phyloP scores from a whole-genome alignment of 2,888 invertebrate species.

The Lasiommata megera region DNA sequence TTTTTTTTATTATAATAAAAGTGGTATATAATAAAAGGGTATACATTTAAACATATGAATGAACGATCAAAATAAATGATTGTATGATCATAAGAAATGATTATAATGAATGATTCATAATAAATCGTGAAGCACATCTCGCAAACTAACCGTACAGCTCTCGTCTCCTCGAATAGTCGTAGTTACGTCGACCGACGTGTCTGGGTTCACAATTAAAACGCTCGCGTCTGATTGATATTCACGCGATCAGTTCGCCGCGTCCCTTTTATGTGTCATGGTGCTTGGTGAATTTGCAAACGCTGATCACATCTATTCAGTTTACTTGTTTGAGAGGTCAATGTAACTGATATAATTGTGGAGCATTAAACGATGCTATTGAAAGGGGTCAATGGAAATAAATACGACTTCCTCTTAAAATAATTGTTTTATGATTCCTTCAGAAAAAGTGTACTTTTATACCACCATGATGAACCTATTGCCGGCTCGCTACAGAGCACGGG shows the following conservation, averaged over 20 bases:
- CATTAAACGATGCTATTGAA: neutral
- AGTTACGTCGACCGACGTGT: conserved; percentile 65
- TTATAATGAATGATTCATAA: neutral
- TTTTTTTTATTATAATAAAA: no score
- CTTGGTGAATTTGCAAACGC: conserved; percentile 21
- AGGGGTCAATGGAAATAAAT: no score
- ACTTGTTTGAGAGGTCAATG: conserved; percentile 16
- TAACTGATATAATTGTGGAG: conserved; percentile 6
- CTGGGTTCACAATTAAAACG: conserved; percentile 41
- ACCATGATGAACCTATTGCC: no score
- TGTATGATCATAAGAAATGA: no score
- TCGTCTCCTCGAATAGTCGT: conserved; percentile 65
- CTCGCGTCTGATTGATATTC: conserved; percentile 32
- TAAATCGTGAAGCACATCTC: conserved; percentile 34
- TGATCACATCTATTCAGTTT: conserved; percentile 17
- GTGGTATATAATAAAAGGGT: no score
- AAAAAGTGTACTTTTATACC: no score
- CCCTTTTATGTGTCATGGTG: conserved; percentile 34
- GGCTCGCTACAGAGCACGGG: no score
- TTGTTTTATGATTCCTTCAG: no score
- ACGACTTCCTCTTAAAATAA: no score
- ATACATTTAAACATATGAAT: no score
- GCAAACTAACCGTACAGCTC: conserved; percentile 61
- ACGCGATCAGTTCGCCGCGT: conserved; percentile 33
- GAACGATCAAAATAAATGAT: no score